Evolutionary conservation across 2,797 vertebrate genomes (phyloP), one percentile per base, ranked within the genome.

Genomic region (Oreochromis grahami): DNA sequence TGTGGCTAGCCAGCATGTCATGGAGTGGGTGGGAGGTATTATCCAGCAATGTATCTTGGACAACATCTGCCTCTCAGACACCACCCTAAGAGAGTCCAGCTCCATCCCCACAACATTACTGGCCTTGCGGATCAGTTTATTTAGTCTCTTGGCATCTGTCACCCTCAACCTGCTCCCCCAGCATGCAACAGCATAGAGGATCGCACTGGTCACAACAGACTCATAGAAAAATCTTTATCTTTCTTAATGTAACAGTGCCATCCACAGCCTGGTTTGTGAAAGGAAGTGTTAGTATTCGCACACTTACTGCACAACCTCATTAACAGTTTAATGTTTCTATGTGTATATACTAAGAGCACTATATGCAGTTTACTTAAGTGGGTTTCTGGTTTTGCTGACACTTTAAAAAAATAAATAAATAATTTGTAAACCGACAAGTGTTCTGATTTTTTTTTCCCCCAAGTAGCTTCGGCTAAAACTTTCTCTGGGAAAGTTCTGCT

Each of bases 341-440:
- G 7, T 15, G 53, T 56, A 56, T 29, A 56, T 15, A 56, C 53
- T 56, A 56, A 29, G 53, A 29, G 7, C 7, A 56, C 24, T 56
- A 56, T 56, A 29, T 56, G 53, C 24, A 56, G 53, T 3, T 56
- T 56, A 0, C 53, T 56, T 56, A 56, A 56, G 53, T 2, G 53
- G 53, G 13, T 56, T 56, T 56, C 24, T 56, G 53, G 4, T 56
- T 56, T 29, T 56, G 7, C 53, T 15, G 24, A 0, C 53, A 29
- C 0, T 55, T 26, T 26, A 55, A 26, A 55, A 55, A 55, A 26
- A 0, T 0, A 55, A 56, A 0, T 56, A 29, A 29, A 56, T 1
- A 38, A 10, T 1, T 56, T 56, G 24, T 29, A 15, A 56, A 56
- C 53, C 7, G 2, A 3, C 8, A 15, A 3, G 24, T 55, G 53